phyloP scores from a whole-genome alignment of 2,113 vertebrate species.

The Setophaga petechia region DNA sequence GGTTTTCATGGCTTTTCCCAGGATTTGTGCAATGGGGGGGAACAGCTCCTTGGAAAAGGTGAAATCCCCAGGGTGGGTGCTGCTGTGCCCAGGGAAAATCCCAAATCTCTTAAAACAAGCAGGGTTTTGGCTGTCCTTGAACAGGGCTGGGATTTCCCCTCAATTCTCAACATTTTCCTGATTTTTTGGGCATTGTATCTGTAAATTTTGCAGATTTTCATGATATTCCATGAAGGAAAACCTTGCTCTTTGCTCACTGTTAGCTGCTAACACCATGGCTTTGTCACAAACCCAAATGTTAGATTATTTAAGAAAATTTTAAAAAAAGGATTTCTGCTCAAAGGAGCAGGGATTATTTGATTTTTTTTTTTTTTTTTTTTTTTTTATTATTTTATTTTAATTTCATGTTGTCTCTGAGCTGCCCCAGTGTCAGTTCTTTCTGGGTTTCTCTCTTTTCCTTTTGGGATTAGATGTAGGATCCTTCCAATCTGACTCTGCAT shows the following conservation, averaged over 20 bases:
- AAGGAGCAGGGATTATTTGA: not conserved
- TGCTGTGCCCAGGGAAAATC: not conserved
- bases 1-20: fast-evolving
- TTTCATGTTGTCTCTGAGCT: not conserved
- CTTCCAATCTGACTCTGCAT: not conserved
- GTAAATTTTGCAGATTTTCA: not conserved
- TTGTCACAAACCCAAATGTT: not conserved
- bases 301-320: not conserved
- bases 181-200: not conserved
- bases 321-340: not conserved
- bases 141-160: not conserved
- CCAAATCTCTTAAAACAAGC: not conserved
- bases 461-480: not conserved
- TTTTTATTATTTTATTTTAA: not conserved
- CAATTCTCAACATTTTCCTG: fast-evolving
- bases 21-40: not conserved
- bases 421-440: not conserved
- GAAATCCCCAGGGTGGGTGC: fast-evolving
- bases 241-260: not conserved
- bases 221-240: not conserved
- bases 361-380: not conserved
- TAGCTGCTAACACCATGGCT: not conserved
- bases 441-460: not conserved
- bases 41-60: not conserved
- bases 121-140: not conserved